phyloP scores from a whole-genome alignment of 2,888 invertebrate species.

The Elegia similella region DNA sequence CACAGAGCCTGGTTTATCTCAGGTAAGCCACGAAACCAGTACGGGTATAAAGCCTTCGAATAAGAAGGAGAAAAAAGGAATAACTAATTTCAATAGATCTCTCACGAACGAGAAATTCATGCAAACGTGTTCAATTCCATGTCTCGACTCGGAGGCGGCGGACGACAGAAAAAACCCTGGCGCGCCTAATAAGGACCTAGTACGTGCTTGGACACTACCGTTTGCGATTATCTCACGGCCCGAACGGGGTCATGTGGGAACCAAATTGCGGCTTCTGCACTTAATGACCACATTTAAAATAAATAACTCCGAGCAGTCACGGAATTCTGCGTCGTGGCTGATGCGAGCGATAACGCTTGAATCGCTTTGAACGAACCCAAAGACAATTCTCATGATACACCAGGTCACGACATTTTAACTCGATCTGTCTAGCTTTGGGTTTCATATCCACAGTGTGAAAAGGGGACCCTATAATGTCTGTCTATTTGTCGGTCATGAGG shows the following conservation, averaged over 20 bases:
- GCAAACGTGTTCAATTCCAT: conserved; percentile 58
- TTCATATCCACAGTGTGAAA: too few relatives aligned
- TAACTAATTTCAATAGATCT: conserved; percentile 41
- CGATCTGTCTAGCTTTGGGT: too few relatives aligned
- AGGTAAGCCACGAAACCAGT: background rate
- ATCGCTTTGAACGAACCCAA: conserved; percentile 37
- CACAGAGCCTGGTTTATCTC: background rate
- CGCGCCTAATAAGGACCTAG: conserved; percentile 69
- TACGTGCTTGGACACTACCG: conserved; percentile 73
- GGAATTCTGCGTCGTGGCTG: conserved; percentile 56
- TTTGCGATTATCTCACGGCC: conserved; percentile 77
- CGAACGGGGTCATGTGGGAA: conserved; percentile 71
- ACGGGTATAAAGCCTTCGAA: background rate
- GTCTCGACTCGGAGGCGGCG: conserved; percentile 41
- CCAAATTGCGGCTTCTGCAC: conserved; percentile 59
- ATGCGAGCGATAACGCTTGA: conserved; percentile 55
- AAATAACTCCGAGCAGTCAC: conserved; percentile 55
- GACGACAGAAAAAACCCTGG: conserved; percentile 58
- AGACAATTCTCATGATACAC: conserved; percentile 40
- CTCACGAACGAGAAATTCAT: conserved; percentile 45
- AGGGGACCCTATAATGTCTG: too few relatives aligned
- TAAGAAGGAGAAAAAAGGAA: background rate
- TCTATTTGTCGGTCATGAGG: too few relatives aligned
- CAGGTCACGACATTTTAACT: conserved; percentile 24
- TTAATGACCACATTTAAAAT: conserved; percentile 55